Base-by-base conservation (phyloP, 2,888 invertebrate species). In the Pomacea canaliculata region DNA sequence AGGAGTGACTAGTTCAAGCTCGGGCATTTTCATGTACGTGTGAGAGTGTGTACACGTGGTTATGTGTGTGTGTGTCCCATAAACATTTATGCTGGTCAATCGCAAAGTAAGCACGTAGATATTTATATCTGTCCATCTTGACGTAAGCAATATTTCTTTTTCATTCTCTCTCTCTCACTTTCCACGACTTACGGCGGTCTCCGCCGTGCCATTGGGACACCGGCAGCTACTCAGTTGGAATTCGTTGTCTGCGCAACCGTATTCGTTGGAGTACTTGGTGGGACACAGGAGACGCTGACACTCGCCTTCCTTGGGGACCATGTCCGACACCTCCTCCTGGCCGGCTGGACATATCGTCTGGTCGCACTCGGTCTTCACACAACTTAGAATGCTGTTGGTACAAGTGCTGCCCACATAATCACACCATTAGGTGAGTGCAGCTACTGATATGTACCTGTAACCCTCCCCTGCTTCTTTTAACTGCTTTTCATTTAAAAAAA, bases 231-330 rank as follows among this genome's bases (percentile, higher is more conserved):
- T 68, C 9, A 18, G 67, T 8, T 49, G 27, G 3, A 46, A 48
- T 13, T 48, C 10, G 13, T 23, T 27, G 49, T 74, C 74, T 8
- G 62, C 69, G 60, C 74, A 74, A 1, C 9, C 8, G 62, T 27
- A 49, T 37, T 19, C 23, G 60, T 56, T 27, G 51, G 68, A 49
- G 74, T 74, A 74, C 23, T 18, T 27, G 13, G 18, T 23, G 59
- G 74, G 74, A 37, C 74, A 74, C 60, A 49, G 48, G 16, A n/a
- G 60, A 7, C 74, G 37, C 74, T 69, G 69, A 62, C 74, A 74
- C 48, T 9, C n/a, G 23, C 10, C 51, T 0, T 48, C 49, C 8
- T 16, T 37, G 49, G 12, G 0, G 19, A 23, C 16, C 16, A 69
- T n/a, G 62, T 69, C 37, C 4, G 18, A 8, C 48, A 74, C 69